phyloP scores from a whole-genome alignment of 2,113 vertebrate species.

The Epinephelus moara region DNA sequence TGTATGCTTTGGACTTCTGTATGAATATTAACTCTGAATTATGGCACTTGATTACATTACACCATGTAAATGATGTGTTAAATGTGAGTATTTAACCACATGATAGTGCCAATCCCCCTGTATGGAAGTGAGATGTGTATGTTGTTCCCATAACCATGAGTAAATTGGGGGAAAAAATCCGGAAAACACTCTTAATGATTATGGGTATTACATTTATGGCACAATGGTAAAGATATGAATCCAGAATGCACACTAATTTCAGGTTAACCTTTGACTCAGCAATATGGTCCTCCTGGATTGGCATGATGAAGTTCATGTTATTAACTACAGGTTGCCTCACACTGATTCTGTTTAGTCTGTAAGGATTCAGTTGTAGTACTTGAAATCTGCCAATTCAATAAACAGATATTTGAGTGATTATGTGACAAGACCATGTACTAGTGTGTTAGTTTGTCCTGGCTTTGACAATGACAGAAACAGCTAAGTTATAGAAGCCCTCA shows the following conservation, averaged over 20 bases:
- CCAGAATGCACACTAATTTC: not conserved
- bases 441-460: not conserved
- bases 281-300: not conserved
- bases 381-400: not conserved
- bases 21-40: slow-evolving; percentile 37
- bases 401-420: not conserved
- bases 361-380: not conserved
- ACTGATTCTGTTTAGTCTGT: not conserved
- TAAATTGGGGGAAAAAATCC: not conserved
- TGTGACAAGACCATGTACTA: not conserved
- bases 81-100: slow-evolving; percentile 1
- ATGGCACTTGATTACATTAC: slow-evolving; percentile 20
- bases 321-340: too few species aligned
- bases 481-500: too few species aligned
- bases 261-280: not conserved
- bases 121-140: not conserved
- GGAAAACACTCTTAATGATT: not conserved
- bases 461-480: not conserved
- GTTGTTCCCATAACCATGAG: not conserved
- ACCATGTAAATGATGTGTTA: slow-evolving; percentile 12
- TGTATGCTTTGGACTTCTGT: not conserved
- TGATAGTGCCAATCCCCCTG: not conserved
- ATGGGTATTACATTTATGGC: not conserved
- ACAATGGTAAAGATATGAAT: not conserved
- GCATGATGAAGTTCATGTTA: slow-evolving; percentile 5